phyloP scores from a whole-genome alignment of 2,113 vertebrate genomes.

The Corapipo altera region DNA sequence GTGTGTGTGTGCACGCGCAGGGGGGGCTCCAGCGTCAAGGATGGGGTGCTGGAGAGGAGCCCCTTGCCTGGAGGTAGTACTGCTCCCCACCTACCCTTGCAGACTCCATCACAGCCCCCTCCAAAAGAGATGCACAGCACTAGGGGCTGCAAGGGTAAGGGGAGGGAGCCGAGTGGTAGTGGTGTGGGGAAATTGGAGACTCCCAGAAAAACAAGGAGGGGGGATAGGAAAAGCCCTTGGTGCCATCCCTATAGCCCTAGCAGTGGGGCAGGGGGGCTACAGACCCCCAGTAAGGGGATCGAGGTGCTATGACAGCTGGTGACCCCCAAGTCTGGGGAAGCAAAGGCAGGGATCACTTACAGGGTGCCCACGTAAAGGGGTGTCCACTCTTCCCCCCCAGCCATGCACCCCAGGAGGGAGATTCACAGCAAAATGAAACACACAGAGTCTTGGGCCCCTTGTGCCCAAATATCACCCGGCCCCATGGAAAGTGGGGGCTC shows the following conservation, averaged over 20 bases:
- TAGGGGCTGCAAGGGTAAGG: not conserved
- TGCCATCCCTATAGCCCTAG: not conserved
- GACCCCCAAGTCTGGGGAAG: not conserved
- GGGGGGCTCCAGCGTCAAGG: not conserved
- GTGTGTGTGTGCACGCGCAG: not conserved
- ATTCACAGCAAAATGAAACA: constrained; percentile 36
- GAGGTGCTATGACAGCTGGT: not conserved
- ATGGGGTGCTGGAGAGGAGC: not conserved
- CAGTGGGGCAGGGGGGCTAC: not conserved
- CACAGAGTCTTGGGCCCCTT: not conserved
- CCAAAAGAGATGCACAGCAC: not conserved
- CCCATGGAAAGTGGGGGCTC: not conserved
- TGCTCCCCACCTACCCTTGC: not conserved
- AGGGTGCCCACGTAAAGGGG: not conserved
- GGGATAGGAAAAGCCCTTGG: not conserved
- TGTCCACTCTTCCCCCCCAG: not conserved
- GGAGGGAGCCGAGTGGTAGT: not conserved
- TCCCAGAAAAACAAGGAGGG: rapidly evolving
- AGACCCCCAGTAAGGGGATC: not conserved
- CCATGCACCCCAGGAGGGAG: not conserved
- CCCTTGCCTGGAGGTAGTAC: not conserved
- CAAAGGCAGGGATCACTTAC: not conserved
- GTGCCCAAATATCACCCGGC: rapidly evolving
- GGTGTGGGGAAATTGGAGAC: not conserved
- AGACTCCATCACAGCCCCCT: not conserved